Evolutionary conservation across 2,888 invertebrate species (phyloP), one percentile per base, ranked within the genome.

Genomic region (Conus canariensis): DNA sequence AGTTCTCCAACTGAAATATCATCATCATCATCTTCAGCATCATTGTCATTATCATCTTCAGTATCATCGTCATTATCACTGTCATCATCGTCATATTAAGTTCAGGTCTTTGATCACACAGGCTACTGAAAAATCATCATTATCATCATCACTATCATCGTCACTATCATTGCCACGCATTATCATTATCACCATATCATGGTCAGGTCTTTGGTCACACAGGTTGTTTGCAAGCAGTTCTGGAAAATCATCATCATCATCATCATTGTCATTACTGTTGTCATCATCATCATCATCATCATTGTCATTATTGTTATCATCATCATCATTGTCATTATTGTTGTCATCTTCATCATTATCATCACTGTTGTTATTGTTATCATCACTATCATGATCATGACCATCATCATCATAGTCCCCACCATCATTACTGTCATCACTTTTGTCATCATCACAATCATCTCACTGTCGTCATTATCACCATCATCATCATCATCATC

Each of bases 1-100:
- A 99, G 97, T 99, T 99, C 96, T 99, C 99, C 97, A 99, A 97
- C 99, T 99, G 87, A 25, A 86, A 16, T 7, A 59, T 22, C 86
- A 86, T 60, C 86, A 86, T n/a, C 86, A 58, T 60, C 59, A 86
- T 60, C 86, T 58, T 60, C 86, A 86, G 19, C 86, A n/a, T 60
- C n/a, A 58, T 60, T 59, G 58, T 60, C 60, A 86, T 86, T n/a
- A 6, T 60, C 19, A 86, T 70, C 70, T 19, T 70, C 88, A 74
- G 64, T 22, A 77, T 88, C 88, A 77, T 45, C 74, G 19, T 74
- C 58, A 88, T 60, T 59, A 86, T 60, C 60, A 86, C 14, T n/a
- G 6, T 22, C 19, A 86, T 70, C 22, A 22, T 70, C 88, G 30
- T 88, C 70, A 88, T 88, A 16, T 83, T 83, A 45, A 45, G 45